Base-by-base conservation (phyloP, 2,888 invertebrate genomes). In the Pandemis heparana region DNA sequence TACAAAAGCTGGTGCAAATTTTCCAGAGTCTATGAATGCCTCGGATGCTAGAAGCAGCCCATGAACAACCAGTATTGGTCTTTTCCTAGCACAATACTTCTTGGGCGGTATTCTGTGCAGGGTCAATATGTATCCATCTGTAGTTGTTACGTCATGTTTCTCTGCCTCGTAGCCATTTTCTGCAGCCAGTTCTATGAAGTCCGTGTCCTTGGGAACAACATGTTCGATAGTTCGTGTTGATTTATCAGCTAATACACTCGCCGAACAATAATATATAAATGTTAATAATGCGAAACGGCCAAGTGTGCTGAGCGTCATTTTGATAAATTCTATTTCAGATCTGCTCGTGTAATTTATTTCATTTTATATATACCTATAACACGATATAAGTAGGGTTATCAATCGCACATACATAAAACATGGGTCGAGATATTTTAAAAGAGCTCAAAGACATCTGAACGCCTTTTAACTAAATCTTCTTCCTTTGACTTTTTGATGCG, bases 1-100 rank as follows among this genome's bases (percentile, higher is more conserved):
- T 9, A 86, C 78, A 48, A 83, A 86, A 0, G 80, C 85, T 1
- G 86, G 74, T 10, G 85, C 85, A 0, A 66, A 59, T 1, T 64
- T 51, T 16, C 71, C 71, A 0, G 67, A 61, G 9, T 60, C 70
- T 39, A 73, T 10, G 43, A 62, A 71, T 4, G 65, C 32, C 16
- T 68, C 72, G 8, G 64, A 53, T 9, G 56, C 39, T 59, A 23
- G 53, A 14, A 75, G 46, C 9, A 70, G 32, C 5, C 73, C 73
- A 46, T 70, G 72, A 39, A 71, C 14, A 0, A 71, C 10, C n/a
- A 75, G 14, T 1, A 75, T 23, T 1, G 75, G 64, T 5, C 38
- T 7, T 46, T 48, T 71, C 14, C n/a, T 68, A 0, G 23, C n/a
- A 16, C 71, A 63, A 10, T 56, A 14, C 0, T 16, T 9, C 3